Evolutionary conservation across 2,888 invertebrate species (phyloP), one percentile per base, ranked within the genome.

Genomic region (Eristalis arbustorum): DNA sequence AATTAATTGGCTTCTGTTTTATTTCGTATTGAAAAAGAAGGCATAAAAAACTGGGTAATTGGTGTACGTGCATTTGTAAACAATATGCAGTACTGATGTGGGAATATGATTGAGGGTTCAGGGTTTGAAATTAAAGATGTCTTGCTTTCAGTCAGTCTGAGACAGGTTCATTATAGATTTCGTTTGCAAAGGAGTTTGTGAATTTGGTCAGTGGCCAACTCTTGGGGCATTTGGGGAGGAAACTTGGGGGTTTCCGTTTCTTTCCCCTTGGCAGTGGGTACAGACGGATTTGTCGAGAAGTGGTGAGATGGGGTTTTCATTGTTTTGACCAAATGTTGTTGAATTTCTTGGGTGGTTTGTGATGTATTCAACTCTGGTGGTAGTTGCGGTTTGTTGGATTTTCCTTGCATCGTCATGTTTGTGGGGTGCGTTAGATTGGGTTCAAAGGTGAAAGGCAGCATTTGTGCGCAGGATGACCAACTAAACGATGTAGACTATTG

Each of bases 11-110:
- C 64, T 56, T 64, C 34, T 23, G 56, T 56, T 73, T 73, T 57
- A 64, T 66, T 64, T 56, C 57, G 18, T 28, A 34, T 31, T 18
- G 64, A 64, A 64, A 62, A 49, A 25, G n/a, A 69, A 18, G 34
- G 31, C 31, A 56, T n/a, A 64, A 64, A 18, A 37, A 64, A 5
- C 25, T 59, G 25, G 14, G 25, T 40, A 57, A 37, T 69, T 37
- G 57, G 69, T 59, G 59, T 59, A 72, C 42, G n/a, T 42, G 5
- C n/a, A 42, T 42, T 42, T 63, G 63, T 73, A 63, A 73, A 73
- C 73, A 73, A 63, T 63, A 2, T 22, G 42, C 22, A 73, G 31
- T n/a, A 28, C 8, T 14, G 40, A 42, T 34, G 14, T 18, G n/a
- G 22, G 61, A 18, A 59, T 5, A 18, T 31, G n/a, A 4, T 59